phyloP scores from a whole-genome alignment of 2,113 vertebrate species.

The Speoplatyrhinus poulsoni region DNA sequence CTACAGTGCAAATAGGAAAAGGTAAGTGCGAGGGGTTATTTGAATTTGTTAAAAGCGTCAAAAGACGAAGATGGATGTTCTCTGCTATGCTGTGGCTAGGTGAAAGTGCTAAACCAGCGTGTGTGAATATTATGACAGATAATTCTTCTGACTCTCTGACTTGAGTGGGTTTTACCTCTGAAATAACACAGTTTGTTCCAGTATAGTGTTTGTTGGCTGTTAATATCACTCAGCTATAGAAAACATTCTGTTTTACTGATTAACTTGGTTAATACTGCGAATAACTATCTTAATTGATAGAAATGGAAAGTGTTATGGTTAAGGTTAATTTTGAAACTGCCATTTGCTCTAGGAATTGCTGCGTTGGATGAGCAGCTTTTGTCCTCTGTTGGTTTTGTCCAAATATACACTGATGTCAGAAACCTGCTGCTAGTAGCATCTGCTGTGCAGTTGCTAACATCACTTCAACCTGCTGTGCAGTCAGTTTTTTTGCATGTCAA shows the following conservation, averaged over 20 bases:
- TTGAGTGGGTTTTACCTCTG: neutral
- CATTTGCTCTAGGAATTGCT: constrained; percentile 9
- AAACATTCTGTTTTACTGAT: too few relatives aligned
- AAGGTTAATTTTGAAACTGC: too few relatives aligned
- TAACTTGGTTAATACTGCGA: too few relatives aligned
- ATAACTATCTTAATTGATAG: too few relatives aligned
- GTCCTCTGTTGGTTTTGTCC: constrained; percentile 45
- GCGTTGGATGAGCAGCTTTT: constrained; percentile 47
- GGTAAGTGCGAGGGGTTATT: too few relatives aligned
- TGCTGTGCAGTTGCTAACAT: constrained; percentile 32
- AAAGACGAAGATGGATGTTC: too few relatives aligned
- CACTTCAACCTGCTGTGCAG: constrained; percentile 22
- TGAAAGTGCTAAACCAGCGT: neutral
- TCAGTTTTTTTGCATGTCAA: constrained; percentile 11
- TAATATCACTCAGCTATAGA: too few relatives aligned
- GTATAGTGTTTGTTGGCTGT: neutral
- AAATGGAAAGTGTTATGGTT: too few relatives aligned
- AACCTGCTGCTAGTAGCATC: constrained; percentile 41
- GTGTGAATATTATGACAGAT: neutral
- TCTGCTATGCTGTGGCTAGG: too few relatives aligned
- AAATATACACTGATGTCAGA: constrained; percentile 32
- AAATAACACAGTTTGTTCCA: neutral
- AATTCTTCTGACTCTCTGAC: neutral
- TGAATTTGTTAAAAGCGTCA: too few relatives aligned
- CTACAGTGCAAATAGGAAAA: too few relatives aligned